Conservation (phyloP, 2,888 invertebrate genomes). For the Caenorhabditis plicata region DNA sequence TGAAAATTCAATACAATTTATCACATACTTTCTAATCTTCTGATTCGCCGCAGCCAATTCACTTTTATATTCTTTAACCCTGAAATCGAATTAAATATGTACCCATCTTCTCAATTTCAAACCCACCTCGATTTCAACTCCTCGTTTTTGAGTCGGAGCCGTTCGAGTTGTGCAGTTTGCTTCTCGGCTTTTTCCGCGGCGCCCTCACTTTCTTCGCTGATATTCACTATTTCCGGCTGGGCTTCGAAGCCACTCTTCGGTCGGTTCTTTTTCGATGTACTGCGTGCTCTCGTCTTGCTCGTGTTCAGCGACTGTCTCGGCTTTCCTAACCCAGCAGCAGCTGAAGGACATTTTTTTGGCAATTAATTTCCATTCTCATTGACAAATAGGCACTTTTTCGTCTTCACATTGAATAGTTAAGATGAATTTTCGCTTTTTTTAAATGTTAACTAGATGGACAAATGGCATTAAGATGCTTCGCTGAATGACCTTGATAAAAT, state of each 20-base stretch:
- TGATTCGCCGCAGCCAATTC: slow-evolving; percentile 15
- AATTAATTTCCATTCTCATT: no score
- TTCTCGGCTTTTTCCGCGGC: slow-evolving; percentile 14
- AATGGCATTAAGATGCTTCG: no score
- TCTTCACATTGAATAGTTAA: no score
- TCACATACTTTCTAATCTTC: slow-evolving; percentile 19
- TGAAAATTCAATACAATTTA: no score
- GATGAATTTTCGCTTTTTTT: no score
- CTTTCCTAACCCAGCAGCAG: slow-evolving; percentile 34
- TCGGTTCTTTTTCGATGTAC: slow-evolving; percentile 30
- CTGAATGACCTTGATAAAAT: no score
- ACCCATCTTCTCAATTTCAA: not conserved
- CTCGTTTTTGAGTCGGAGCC: slow-evolving; percentile 25
- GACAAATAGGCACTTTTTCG: no score
- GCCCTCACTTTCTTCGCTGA: slow-evolving; percentile 40
- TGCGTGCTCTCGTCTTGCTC: slow-evolving; percentile 27
- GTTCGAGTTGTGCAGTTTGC: slow-evolving; percentile 15
- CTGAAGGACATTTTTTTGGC: slow-evolving; percentile 21
- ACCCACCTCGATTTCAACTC: slow-evolving; percentile 23
- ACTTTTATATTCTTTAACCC: slow-evolving; percentile 24
- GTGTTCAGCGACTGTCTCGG: slow-evolving; percentile 8
- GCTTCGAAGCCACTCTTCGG: slow-evolving; percentile 44
- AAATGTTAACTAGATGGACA: no score
- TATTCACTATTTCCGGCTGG: slow-evolving; percentile 46
- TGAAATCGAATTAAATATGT: slow-evolving; percentile 6